Evolutionary conservation across 2,888 invertebrate genomes (phyloP).

Genomic region (Hypomecis punctinalis): DNA sequence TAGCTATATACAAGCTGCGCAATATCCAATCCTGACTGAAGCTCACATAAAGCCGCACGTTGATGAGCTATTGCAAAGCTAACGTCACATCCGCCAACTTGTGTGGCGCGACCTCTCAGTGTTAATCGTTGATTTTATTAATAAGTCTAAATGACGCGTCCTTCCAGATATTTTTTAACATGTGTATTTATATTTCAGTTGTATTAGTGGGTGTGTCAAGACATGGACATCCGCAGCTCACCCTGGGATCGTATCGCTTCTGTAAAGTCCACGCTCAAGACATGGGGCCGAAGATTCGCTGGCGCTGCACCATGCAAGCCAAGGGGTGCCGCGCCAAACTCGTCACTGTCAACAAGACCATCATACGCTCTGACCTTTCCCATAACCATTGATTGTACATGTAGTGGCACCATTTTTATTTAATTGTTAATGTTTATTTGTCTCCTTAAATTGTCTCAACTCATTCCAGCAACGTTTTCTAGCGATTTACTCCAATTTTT

Average conservation of each 20-base stretch:
- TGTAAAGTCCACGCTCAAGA: slow-evolving; percentile 26
- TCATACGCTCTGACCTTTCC: slow-evolving; percentile 44
- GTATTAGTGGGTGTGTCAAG: slow-evolving; percentile 41
- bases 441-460: not conserved
- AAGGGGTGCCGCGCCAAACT: slow-evolving; percentile 50
- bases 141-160: too few relatives aligned
- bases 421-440: not conserved
- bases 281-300: slow-evolving; percentile 37
- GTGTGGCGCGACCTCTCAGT: too few relatives aligned
- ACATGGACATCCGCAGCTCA: slow-evolving; percentile 46
- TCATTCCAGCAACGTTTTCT: slow-evolving; percentile 39
- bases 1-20: too few relatives aligned
- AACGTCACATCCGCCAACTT: too few relatives aligned
- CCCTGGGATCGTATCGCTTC: slow-evolving; percentile 47
- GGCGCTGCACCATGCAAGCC: slow-evolving; percentile 51
- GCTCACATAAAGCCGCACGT: too few relatives aligned
- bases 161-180: not conserved
- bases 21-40: too few relatives aligned
- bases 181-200: slow-evolving; percentile 4
- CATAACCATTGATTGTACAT: slow-evolving; percentile 38
- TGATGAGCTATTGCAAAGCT: too few relatives aligned
- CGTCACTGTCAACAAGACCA: slow-evolving; percentile 43
- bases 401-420: slow-evolving; percentile 41
- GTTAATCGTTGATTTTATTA: too few relatives aligned
- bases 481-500: not conserved